These are phyloP conservation scores for Teleopsis dalmanni DNA, from an alignment of 1,140 invertebrate genomes.

Conservation along the genomic window DNA sequence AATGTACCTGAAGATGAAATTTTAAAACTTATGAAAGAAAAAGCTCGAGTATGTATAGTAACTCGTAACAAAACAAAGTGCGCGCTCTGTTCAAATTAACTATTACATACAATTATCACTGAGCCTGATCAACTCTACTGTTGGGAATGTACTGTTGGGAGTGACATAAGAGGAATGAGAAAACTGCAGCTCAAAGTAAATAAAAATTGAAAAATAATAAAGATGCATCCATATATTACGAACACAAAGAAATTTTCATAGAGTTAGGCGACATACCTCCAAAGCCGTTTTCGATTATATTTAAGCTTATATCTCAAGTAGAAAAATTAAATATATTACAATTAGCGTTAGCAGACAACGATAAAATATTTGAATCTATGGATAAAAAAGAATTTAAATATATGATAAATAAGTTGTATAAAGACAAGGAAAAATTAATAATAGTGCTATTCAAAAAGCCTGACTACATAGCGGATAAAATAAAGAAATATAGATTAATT, in stretches of 20 bases:
- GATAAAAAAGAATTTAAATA: conserved; percentile 4
- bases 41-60: not conserved
- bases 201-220: not conserved
- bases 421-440: not conserved
- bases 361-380: not conserved
- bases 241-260: not conserved
- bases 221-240: not conserved
- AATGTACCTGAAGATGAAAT: not conserved
- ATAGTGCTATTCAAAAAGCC: not conserved
- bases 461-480: not conserved
- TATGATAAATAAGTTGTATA: not conserved
- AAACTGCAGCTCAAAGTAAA: not conserved
- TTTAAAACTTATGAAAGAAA: conserved; percentile 5
- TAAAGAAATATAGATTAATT: not conserved
- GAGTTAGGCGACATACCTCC: not conserved
- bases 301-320: not conserved
- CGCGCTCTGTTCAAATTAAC: not conserved
- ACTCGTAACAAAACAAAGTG: not conserved
- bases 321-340: not conserved
- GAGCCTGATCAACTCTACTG: not conserved
- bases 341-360: not conserved
- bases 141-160: conserved; percentile 4
- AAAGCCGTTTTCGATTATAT: not conserved
- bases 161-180: not conserved
- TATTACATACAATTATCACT: not conserved